Evolutionary conservation across 2,113 vertebrate genomes (phyloP).

Genomic region (Colius striatus): DNA sequence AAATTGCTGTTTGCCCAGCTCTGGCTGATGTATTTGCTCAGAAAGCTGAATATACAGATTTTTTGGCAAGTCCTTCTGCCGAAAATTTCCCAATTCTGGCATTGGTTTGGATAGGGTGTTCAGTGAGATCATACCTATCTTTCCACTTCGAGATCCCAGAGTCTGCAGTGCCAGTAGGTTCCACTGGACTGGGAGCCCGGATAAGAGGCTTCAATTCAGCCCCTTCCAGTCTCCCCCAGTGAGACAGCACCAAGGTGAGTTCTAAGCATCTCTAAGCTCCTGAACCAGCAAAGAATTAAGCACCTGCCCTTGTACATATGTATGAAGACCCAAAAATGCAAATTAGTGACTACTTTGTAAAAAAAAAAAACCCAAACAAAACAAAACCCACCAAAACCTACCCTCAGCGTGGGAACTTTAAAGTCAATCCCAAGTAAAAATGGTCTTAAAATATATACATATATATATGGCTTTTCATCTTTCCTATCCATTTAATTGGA

Average conservation of each 20-base stretch:
- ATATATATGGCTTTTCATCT: slow-evolving; percentile 67
- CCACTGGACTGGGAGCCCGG: neutral
- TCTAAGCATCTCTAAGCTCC: neutral
- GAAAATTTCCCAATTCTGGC: neutral
- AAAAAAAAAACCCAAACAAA: neutral
- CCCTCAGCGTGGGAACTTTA: neutral
- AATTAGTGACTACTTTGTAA: neutral
- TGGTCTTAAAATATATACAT: slow-evolving; percentile 56
- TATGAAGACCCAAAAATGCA: neutral
- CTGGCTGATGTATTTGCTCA: neutral
- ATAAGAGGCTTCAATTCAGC: neutral
- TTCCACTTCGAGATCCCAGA: neutral
- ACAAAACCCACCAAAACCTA: neutral
- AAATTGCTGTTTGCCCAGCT: neutral
- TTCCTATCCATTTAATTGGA: neutral
- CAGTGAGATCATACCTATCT: neutral
- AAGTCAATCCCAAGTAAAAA: slow-evolving; percentile 33
- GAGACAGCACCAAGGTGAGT: neutral
- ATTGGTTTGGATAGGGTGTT: neutral
- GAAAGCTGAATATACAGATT: neutral
- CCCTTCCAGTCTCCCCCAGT: neutral
- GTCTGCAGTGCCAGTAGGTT: neutral
- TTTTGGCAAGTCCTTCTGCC: neutral
- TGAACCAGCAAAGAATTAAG: neutral
- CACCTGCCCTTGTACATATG: neutral